Evolutionary conservation across 1,140 invertebrate species (phyloP), one percentile per base, ranked within the genome.

Genomic region (Leptinotarsa defecta): DNA sequence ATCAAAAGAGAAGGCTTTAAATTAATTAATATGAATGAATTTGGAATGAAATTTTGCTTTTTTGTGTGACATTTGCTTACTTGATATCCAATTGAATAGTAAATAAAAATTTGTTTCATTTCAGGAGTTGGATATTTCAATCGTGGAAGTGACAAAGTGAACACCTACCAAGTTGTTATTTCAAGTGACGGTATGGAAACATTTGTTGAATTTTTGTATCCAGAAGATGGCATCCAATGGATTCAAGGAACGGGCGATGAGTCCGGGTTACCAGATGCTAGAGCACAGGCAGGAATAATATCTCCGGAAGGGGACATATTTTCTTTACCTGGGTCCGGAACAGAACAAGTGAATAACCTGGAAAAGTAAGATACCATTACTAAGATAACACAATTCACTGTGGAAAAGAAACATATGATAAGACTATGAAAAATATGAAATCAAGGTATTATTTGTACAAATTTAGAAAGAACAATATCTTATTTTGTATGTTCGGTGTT

Each of bases 281-380:
- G 94, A 77, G 96, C 95, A 17, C 96, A 98, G 86, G 95, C 92
- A 71, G 96, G 95, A n/a, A 94, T 98, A 79, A 92, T 97, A 75
- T 90, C 93, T 19, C 91, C 91, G 61, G 94, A 96, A 83, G 92
- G 93, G 61, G 89, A 91, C 78, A 86, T 91, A 27, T 91, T 90
- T 80, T 88, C 89, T 5, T 86, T 98, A 1, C 91, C 92, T 74
- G 93, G 93, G 43, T 98, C 96, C 20, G 96, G 96, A 49, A 95
- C 94, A 19, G 94, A 96, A 85, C 94, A 95, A 85, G 92, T 96
- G 76, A 86, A 87, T 77, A 90, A 91, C 83, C 86, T 94, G 79
- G 91, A 94, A 85, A 91, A 89, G 94, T 92, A 57, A 57, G 52
- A 19, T 5, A 57, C 4, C 34, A 11, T 43, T 43, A 43, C 8